Conservation (phyloP, 1,140 invertebrate genomes). For the Polypedilum pembai region DNA sequence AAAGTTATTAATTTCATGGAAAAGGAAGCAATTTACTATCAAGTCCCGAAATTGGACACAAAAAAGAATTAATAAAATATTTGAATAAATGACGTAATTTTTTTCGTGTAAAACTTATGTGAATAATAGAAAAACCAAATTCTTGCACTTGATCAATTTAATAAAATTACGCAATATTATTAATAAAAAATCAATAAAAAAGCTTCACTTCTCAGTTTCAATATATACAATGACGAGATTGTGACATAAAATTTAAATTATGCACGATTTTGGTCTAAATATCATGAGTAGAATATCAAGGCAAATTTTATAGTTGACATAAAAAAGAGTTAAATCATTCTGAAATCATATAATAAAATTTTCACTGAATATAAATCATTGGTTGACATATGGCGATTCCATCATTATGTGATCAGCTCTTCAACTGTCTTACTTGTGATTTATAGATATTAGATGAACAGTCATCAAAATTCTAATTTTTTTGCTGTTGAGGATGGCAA, state of each 20-base stretch:
- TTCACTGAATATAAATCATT: slow-evolving; percentile 19
- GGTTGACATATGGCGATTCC: background rate
- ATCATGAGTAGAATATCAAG: background rate
- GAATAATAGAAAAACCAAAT: background rate
- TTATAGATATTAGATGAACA: too few relatives aligned
- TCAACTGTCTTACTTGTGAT: background rate
- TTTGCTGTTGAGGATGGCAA: too few relatives aligned
- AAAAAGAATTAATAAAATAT: background rate
- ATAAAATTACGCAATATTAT: background rate
- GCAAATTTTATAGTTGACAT: background rate
- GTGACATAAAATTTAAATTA: background rate
- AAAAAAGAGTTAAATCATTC: slow-evolving; percentile 8
- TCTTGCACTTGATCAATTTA: background rate
- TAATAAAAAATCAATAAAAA: background rate
- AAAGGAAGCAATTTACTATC: background rate
- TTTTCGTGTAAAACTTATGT: background rate
- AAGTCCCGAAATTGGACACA: background rate
- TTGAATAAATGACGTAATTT: background rate
- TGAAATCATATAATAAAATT: background rate
- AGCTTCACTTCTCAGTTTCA: background rate
- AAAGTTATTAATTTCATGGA: background rate
- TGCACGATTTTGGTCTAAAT: background rate
- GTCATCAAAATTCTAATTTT: too few relatives aligned
- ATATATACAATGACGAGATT: background rate
- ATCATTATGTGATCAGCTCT: slow-evolving; percentile 2